Base-by-base conservation (phyloP, 2,113 vertebrate species). In the Ciconia stormi region DNA sequence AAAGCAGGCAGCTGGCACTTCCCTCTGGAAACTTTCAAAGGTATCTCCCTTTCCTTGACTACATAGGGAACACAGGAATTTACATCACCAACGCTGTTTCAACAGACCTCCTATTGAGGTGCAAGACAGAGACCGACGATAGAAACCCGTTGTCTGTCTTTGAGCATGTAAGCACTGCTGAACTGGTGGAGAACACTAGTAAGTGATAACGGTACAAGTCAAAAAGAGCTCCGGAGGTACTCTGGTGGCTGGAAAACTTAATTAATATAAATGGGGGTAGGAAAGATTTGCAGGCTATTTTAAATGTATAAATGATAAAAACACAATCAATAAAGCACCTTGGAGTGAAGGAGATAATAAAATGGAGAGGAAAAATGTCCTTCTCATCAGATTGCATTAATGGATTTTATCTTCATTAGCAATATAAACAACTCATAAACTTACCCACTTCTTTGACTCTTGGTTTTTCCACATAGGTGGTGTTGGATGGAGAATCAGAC, bases 401-500 rank as follows among this genome's bases (percentile, higher is more conserved):
- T 2, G 1, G 44, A 38, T 21, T 56, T 4, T 21, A 50, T 58
- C 47, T 78, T 62, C 38, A 74, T 67, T 59, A 91, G 85, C 47
- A 83, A 87, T 46, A 87, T 17, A 82, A 95, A 72, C 18, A 71
- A 82, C 70, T 82, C 50, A 44, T 63, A 82, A 97, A 98, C 36
- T 95, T 98, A 98, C 98, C 98, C 61, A 96, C 95, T 98, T 98
- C 98, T 96, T 98, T 98, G 18, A 95, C 59, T 96, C 99, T 98
- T 96, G 98, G 98, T 89, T 98, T 99, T 97, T 99, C 99, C 67
- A 98, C 98, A 92, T 99, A 99, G 91, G 96, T 97, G 59, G 98
- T 98, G 95, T 99, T 99, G 80, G 98, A 99, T 63, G 99, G 99
- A 38, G 99, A 99, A 83, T 98, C 98, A n/a, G 99, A 99, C 42